Conservation (phyloP, 2,113 vertebrate species). For the Notarius quadriscutis region DNA sequence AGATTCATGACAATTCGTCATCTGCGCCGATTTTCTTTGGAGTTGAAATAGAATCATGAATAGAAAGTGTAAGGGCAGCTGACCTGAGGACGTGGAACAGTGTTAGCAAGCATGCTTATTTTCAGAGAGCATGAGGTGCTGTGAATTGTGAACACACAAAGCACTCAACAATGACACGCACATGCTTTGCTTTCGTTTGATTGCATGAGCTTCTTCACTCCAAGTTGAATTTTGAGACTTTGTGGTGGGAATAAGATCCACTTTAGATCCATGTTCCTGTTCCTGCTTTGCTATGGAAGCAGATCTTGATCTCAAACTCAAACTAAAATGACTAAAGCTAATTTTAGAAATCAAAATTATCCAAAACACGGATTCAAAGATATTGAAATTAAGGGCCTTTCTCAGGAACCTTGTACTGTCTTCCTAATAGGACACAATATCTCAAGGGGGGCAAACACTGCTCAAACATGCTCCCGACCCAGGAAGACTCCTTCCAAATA, state of each 20-base stretch:
- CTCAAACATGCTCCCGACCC: not conserved
- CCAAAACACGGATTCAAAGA: not conserved
- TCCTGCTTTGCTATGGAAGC: not conserved
- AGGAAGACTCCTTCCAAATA: not conserved
- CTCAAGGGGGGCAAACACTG: not conserved
- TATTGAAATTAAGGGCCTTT: not conserved
- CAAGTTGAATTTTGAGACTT: too few relatives aligned
- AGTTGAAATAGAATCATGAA: not conserved
- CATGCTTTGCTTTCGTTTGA: not conserved
- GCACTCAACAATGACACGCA: not conserved
- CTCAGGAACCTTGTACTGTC: not conserved
- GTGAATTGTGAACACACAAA: conserved; percentile 9
- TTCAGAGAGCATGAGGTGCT: not conserved
- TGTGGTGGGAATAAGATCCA: not conserved
- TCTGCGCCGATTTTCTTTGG: not conserved
- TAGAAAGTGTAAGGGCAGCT: not conserved
- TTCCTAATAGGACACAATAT: too few relatives aligned
- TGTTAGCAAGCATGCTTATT: not conserved
- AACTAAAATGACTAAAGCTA: too few relatives aligned
- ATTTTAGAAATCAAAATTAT: not conserved
- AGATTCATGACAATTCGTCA: not conserved
- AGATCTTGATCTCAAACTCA: not conserved
- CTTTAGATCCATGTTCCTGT: not conserved
- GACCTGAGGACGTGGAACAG: not conserved
- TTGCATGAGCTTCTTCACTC: not conserved